These are phyloP conservation scores for Anthrax anthrax DNA, from an alignment of 2,888 invertebrate genomes.

Conservation along the genomic window DNA sequence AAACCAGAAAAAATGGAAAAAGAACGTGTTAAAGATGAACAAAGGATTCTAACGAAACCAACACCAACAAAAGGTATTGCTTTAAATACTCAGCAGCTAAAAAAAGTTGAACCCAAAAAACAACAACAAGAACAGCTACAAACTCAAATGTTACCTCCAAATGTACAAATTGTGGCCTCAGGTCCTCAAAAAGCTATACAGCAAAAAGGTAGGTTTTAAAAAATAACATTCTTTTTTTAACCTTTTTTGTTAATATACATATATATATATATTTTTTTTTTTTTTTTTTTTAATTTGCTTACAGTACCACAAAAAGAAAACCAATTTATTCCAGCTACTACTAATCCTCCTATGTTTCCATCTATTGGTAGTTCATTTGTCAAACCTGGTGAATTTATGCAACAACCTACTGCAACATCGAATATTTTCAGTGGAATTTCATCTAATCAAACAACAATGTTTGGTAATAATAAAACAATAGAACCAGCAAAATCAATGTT, in stretches of 20 bases:
- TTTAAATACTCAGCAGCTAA: not conserved
- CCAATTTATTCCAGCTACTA: not conserved
- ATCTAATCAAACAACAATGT: not conserved
- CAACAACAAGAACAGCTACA: not conserved
- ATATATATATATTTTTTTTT: no score
- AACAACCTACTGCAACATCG: not conserved
- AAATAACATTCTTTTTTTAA: no score
- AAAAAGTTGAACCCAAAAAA: slow-evolving; percentile 2
- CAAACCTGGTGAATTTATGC: not conserved
- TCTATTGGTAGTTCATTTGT: not conserved
- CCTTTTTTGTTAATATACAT: no score
- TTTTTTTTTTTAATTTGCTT: no score
- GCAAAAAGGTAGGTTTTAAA: no score
- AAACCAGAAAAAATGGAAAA: slow-evolving; percentile 17
- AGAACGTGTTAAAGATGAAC: slow-evolving; percentile 14
- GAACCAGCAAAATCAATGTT: not conserved
- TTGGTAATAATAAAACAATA: not conserved
- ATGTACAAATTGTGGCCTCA: no score
- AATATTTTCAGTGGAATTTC: not conserved
- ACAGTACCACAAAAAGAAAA: not conserved
- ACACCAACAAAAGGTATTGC: slow-evolving; percentile 18
- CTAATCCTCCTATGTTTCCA: not conserved
- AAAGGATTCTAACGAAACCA: slow-evolving; percentile 16
- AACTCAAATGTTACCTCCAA: no score
- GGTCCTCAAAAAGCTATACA: not conserved